Evolutionary conservation across 2,888 invertebrate species (phyloP).

Genomic region (Bimastos eiseni): DNA sequence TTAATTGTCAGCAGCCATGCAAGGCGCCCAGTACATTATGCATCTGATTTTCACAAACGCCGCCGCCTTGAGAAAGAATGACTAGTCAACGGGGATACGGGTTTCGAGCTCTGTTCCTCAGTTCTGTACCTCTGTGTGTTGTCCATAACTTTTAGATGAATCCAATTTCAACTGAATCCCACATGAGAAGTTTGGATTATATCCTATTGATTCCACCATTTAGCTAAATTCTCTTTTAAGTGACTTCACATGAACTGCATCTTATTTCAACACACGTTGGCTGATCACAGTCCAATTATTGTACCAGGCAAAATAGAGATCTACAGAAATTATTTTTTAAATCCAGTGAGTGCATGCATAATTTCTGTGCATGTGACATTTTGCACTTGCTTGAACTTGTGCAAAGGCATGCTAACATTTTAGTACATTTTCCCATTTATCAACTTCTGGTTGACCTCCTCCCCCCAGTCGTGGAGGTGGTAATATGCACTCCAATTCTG

Average conservation of each 20-base stretch:
- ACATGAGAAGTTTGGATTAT: too few species aligned
- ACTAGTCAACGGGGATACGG: too few species aligned
- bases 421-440: background rate
- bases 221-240: background rate
- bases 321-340: background rate
- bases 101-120: too few species aligned
- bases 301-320: background rate
- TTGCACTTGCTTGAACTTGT: background rate
- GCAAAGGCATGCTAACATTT: background rate
- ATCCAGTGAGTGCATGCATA: background rate
- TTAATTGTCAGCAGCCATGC: too few species aligned
- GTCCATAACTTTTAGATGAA: too few species aligned
- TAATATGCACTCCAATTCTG: background rate
- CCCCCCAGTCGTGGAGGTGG: background rate
- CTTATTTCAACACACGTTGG: background rate
- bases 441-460: background rate
- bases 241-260: background rate
- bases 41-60: too few species aligned
- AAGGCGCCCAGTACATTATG: too few species aligned
- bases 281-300: background rate
- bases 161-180: too few species aligned
- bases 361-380: background rate
- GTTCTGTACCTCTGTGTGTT: too few species aligned
- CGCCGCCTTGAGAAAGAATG: too few species aligned
- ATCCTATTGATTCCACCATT: background rate